Evolutionary conservation across 2,888 invertebrate species (phyloP).

Genomic region (Stenodera caucasica): DNA sequence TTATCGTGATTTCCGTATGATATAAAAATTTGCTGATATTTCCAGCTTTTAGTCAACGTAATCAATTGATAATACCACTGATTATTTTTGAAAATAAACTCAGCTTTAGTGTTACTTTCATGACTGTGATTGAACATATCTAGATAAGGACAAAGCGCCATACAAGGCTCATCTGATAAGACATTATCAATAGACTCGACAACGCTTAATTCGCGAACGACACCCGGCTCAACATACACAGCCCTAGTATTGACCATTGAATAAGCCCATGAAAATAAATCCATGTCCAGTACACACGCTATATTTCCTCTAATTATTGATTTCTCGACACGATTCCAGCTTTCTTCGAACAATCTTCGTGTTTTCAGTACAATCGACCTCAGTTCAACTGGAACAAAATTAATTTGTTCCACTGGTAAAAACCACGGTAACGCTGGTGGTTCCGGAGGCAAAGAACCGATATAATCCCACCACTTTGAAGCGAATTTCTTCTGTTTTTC

Average conservation of each 20-base stretch:
- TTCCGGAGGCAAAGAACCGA: constrained; percentile 67
- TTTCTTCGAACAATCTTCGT: constrained; percentile 39
- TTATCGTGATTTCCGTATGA: constrained; percentile 86
- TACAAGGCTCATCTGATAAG: constrained; percentile 63
- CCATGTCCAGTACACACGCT: constrained; percentile 58
- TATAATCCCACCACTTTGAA: constrained; percentile 67
- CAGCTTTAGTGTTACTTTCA: constrained; percentile 60
- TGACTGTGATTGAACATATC: constrained; percentile 89
- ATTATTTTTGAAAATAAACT: constrained; percentile 35
- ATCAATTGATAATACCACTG: constrained; percentile 59
- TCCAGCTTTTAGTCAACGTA: constrained; percentile 59
- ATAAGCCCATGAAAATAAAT: constrained; percentile 76
- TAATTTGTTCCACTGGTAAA: constrained; percentile 61
- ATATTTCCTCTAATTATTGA: constrained; percentile 51
- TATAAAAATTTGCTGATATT: constrained; percentile 80
- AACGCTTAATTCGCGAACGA: constrained; percentile 54
- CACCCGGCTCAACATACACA: constrained; percentile 69
- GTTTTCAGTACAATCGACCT: constrained; percentile 56
- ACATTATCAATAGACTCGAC: constrained; percentile 30
- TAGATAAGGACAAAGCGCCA: constrained; percentile 83
- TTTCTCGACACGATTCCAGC: constrained; percentile 53
- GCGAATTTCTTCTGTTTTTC: constrained; percentile 62
- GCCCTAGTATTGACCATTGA: constrained; percentile 84
- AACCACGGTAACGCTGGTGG: constrained; percentile 71
- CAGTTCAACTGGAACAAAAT: constrained; percentile 62